Evolutionary conservation across 2,113 vertebrate genomes (phyloP).

Genomic region (Tursiops truncatus): DNA sequence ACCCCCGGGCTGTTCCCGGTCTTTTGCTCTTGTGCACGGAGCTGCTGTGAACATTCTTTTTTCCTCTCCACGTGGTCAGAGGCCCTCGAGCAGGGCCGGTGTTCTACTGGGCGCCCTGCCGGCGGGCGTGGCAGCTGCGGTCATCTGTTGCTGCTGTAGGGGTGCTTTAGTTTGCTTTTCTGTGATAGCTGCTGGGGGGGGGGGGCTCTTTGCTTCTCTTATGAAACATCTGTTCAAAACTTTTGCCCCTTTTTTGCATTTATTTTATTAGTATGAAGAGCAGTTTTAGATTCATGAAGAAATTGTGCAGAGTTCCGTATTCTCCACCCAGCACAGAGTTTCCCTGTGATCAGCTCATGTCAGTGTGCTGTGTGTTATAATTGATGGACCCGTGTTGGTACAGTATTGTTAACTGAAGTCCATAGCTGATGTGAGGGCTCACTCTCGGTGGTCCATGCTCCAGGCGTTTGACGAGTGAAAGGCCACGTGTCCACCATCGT

Average conservation of each 20-base stretch:
- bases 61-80: background rate
- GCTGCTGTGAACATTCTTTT: background rate
- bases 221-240: background rate
- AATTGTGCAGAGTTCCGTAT: background rate
- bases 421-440: background rate
- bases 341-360: background rate
- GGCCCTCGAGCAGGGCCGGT: background rate
- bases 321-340: rapidly evolving
- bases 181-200: background rate
- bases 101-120: background rate
- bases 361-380: too few species aligned
- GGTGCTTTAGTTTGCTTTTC: background rate
- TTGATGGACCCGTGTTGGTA: too few species aligned
- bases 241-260: background rate
- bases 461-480: rapidly evolving
- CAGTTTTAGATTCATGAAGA: background rate
- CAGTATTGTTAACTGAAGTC: background rate
- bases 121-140: rapidly evolving
- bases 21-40: background rate
- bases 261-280: background rate
- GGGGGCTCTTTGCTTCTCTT: background rate
- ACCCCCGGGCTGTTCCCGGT: background rate
- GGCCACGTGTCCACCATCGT: rapidly evolving
- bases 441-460: background rate
- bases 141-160: too few species aligned